Evolutionary conservation across 2,888 invertebrate genomes (phyloP), one percentile per base, ranked within the genome.

Genomic region (Nemoura dubitans): DNA sequence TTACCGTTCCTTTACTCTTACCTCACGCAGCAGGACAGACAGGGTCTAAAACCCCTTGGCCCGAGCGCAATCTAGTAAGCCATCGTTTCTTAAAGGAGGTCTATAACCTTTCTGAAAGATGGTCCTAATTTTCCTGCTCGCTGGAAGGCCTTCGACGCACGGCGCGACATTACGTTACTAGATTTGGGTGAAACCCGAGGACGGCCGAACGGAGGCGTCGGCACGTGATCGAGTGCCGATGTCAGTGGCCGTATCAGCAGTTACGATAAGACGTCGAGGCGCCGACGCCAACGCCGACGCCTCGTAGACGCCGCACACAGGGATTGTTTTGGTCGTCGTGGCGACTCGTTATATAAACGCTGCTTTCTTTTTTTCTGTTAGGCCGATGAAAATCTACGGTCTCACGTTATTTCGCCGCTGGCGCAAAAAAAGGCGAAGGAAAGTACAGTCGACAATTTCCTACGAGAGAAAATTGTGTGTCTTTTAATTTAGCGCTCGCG

Each of bases 161-260:
- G 59, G 16, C 6, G 59, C 16, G 59, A 36, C 36, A 36, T 59
- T 59, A 59, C 59, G 59, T 10, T 6, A 36, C 36, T 6, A 36
- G 59, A 10, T 59, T 3, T 59, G 59, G 59, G 59, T 10, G 59
- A 59, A 21, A 59, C 59, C 59, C 16, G 21, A 21, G 6, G 59
- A 59, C 59, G 59, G n/a, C 59, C 59, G 59, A 36, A 36, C 59
- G 59, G 6, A 21, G 59, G 59, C 59, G 59, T 36, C 36, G 59
- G 81, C 81, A 84, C 76, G 84, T 84, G 84, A 84, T 84, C 84
- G 84, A 84, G 84, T 43, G 83, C 43, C 43, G 5, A 59, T 76
- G 84, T 84, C 84, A 59, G 84, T 27, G 84, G 59, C 83, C 43
- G 6, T 83, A 83, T 84, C 84, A 84, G 84, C 84, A 59, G 59